Base-by-base conservation (phyloP, 2,888 invertebrate species). In the Xanthorhoe spadicearia region DNA sequence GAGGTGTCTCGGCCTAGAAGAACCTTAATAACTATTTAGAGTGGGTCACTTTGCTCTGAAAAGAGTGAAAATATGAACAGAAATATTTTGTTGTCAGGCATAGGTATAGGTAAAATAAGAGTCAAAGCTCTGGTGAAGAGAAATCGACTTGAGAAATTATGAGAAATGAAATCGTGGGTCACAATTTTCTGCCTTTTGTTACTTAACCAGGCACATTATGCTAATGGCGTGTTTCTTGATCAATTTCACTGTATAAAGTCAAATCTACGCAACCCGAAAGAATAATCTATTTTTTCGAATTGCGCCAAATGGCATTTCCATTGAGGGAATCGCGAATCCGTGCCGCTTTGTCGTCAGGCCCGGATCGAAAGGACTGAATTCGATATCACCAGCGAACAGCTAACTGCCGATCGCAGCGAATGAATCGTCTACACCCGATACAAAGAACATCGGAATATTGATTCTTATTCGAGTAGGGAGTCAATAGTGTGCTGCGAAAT, bases 361-460 rank as follows among this genome's bases (percentile, higher is more conserved):
- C 77, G 77, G 77, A 84, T 83, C 87, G 84, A 87, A 89, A 88
- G 82, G 82, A 77, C 78, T 83, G 80, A 79, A 83, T 85, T 81
- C 84, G 80, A 84, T 87, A 86, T 86, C 85, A 83, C 59, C 77
- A 81, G 77, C 78, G 76, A 82, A 78, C 83, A 83, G 83, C 81
- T 83, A 83, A 82, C 83, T 82, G 83, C 78, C 83, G 81, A 80
- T 81, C 78, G 80, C 73, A 70, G 65, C 76, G 74, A 81, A 78
- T 86, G 83, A 84, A 87, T 79, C 60, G 59, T 46, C 55, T 77
- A 76, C 74, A 74, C 69, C 70, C 74, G 73, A 80, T 83, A 86
- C 84, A 86, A 88, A 86, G 86, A 84, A 80, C 81, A 78, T 75
- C 71, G 76, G 76, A 82, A 84, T 85, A 84, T 81, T 79, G 77